phyloP scores from a whole-genome alignment of 1,140 invertebrate species.

The Glossosoma conforme region DNA sequence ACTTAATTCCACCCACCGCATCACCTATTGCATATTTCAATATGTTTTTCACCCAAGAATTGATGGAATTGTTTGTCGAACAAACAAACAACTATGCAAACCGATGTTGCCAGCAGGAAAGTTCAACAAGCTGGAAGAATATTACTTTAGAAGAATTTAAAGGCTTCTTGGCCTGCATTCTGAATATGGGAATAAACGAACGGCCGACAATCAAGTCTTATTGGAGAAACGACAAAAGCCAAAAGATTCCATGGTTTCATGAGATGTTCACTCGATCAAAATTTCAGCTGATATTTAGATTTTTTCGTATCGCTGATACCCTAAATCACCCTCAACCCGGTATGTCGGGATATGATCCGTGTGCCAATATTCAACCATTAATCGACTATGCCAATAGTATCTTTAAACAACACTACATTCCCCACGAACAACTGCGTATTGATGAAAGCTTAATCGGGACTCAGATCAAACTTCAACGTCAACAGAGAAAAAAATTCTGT shows the following conservation, averaged over 20 bases:
- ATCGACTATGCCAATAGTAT: constrained; percentile 3
- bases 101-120: too few relatives aligned
- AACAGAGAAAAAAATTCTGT: neutral
- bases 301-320: constrained; percentile 2
- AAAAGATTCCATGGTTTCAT: constrained; percentile 2
- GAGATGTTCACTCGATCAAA: neutral
- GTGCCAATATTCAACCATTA: constrained; percentile 7
- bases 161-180: neutral
- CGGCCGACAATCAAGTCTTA: neutral
- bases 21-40: too few relatives aligned
- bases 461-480: neutral
- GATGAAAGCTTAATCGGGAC: constrained; percentile 6
- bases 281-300: neutral
- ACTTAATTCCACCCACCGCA: too few relatives aligned
- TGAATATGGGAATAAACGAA: constrained; percentile 3
- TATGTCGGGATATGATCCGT: constrained; percentile 7
- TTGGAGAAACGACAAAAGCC: neutral
- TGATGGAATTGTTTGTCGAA: too few relatives aligned
- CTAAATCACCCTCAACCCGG: neutral
- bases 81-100: too few relatives aligned
- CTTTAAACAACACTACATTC: neutral
- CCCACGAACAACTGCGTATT: neutral
- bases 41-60: too few relatives aligned
- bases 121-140: too few relatives aligned
- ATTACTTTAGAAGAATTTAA: neutral